These are phyloP conservation scores for Labrus mixtus DNA, from an alignment of 2,113 vertebrate genomes.

Conservation along the genomic window DNA sequence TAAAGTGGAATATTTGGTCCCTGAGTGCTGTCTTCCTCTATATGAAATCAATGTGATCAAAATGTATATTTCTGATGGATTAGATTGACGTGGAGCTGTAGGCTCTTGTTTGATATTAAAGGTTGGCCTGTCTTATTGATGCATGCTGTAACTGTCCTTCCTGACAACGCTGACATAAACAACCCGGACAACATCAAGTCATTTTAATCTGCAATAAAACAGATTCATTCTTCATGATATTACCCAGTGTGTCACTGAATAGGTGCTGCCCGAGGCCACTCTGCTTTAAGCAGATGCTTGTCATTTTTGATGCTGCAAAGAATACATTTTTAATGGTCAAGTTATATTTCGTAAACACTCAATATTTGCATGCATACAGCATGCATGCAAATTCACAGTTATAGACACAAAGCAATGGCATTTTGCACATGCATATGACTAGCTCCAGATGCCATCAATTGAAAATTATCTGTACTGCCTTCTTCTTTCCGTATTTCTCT, in stretches of 20 bases:
- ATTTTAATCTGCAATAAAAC: constrained; percentile 10
- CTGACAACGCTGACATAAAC: constrained; percentile 18
- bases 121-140: background rate
- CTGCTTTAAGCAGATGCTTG: background rate
- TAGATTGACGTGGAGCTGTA: background rate
- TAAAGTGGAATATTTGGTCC: too few species aligned
- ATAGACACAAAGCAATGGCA: background rate
- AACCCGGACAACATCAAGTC: background rate
- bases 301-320: background rate
- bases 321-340: constrained; percentile 12
- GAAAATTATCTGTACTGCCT: background rate
- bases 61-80: background rate
- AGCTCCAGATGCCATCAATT: background rate
- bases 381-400: background rate
- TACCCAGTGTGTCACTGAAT: background rate
- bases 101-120: constrained; percentile 1
- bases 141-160: background rate
- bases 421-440: background rate
- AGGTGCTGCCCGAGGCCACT: background rate
- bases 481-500: too few species aligned
- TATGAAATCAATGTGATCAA: background rate
- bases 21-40: too few species aligned
- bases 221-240: background rate
- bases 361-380: background rate
- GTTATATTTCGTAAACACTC: background rate